These are phyloP conservation scores for Chrysocyon brachyurus DNA, from an alignment of 2,797 vertebrate genomes.

Conservation along the genomic window DNA sequence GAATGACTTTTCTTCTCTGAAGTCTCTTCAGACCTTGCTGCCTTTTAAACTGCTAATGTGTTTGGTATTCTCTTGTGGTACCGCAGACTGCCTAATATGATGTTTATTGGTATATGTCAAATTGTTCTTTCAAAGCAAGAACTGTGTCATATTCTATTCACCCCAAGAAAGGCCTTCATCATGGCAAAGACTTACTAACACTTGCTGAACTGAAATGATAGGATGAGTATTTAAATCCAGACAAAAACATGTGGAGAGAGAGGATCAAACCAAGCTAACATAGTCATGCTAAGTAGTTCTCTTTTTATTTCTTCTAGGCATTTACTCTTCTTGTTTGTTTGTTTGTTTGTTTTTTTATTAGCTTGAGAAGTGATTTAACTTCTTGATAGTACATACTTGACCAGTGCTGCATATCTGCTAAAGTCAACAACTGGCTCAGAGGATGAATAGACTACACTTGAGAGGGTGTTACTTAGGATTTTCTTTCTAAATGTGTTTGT, in stretches of 20 bases:
- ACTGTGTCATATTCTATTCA: background rate
- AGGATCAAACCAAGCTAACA: background rate
- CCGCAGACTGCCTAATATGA: background rate
- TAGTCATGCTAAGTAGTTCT: background rate
- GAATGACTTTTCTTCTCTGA: background rate
- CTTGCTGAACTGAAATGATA: background rate
- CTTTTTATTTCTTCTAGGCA: background rate
- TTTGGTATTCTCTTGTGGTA: background rate
- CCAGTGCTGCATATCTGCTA: background rate
- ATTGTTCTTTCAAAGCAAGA: background rate
- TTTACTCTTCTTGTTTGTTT: background rate
- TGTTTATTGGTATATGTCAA: background rate
- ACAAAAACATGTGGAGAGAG: background rate
- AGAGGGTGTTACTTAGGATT: background rate
- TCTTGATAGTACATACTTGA: background rate
- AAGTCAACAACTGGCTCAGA: background rate
- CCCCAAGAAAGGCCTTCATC: background rate
- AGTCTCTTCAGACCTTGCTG: background rate
- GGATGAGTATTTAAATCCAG: background rate
- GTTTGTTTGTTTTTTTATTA: background rate
- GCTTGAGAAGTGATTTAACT: background rate
- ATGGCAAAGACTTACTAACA: background rate
- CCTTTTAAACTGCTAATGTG: background rate
- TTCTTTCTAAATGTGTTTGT: background rate
- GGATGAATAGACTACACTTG: background rate